Evolutionary conservation across 2,797 vertebrate species (phyloP).

Genomic region (Zalophus californianus): DNA sequence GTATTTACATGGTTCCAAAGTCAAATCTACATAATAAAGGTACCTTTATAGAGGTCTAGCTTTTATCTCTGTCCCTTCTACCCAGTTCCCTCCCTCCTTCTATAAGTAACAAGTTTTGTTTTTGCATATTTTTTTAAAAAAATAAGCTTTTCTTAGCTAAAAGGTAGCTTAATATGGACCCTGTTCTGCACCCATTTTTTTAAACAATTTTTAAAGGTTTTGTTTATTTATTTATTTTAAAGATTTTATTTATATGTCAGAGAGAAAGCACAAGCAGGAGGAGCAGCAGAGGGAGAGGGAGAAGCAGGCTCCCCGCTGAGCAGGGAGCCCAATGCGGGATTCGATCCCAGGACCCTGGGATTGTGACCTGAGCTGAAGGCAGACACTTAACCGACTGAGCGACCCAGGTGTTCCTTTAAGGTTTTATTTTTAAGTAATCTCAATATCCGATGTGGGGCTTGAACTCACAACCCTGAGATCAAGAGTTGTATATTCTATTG

Average conservation of each 20-base stretch:
- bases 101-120: neutral
- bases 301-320: too few species aligned
- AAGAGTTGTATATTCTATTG: neutral
- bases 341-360: too few species aligned
- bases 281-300: too few species aligned
- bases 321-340: too few species aligned
- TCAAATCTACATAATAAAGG: constrained; percentile 26
- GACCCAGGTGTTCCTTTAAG: neutral
- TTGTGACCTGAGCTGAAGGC: too few species aligned
- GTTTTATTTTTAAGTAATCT: neutral
- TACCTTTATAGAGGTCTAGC: neutral
- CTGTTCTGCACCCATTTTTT: neutral
- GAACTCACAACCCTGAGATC: neutral
- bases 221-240: too few species aligned
- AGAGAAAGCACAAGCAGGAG: too few species aligned
- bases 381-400: too few species aligned
- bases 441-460: neutral
- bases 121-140: neutral
- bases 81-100: neutral
- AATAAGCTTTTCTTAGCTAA: neutral
- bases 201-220: neutral
- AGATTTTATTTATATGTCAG: too few species aligned
- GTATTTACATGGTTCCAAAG: constrained; percentile 25
- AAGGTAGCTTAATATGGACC: neutral
- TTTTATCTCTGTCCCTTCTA: neutral